phyloP scores from a whole-genome alignment of 2,888 invertebrate species.

The Glyphotaelius pellucidus region DNA sequence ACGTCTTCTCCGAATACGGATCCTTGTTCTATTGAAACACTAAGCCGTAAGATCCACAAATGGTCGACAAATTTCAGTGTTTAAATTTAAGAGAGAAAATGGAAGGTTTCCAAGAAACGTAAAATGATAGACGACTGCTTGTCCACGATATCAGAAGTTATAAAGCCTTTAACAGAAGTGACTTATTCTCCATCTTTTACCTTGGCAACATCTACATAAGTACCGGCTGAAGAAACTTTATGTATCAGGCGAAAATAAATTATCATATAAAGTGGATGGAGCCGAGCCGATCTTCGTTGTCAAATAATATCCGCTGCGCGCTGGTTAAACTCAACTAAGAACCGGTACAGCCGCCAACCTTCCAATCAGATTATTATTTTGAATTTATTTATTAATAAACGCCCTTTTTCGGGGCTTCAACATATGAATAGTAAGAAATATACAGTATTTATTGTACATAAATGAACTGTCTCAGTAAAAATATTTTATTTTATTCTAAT shows the following conservation, averaged over 20 bases:
- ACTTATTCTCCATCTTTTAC: constrained; percentile 54
- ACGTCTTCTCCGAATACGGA: not conserved
- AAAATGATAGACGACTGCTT: constrained; percentile 60
- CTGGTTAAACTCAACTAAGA: constrained; percentile 52
- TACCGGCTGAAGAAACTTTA: constrained; percentile 61
- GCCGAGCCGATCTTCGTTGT: constrained; percentile 48
- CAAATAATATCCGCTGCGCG: constrained; percentile 44
- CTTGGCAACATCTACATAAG: constrained; percentile 47
- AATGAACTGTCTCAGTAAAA: too few relatives aligned
- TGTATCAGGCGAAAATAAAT: constrained; percentile 66
- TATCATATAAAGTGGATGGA: constrained; percentile 66
- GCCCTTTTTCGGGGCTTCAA: too few relatives aligned
- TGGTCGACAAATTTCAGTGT: constrained; percentile 41
- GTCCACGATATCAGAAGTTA: constrained; percentile 65
- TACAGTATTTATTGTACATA: too few relatives aligned
- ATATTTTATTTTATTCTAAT: too few relatives aligned
- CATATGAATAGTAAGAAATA: too few relatives aligned
- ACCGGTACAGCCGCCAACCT: constrained; percentile 39
- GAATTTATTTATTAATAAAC: too few relatives aligned
- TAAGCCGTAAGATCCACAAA: constrained; percentile 6
- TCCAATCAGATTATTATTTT: constrained; percentile 56
- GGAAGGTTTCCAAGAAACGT: constrained; percentile 63
- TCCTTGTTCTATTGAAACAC: not conserved
- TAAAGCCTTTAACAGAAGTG: constrained; percentile 59
- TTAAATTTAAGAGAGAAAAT: constrained; percentile 62